Base-by-base conservation (phyloP, 2,797 vertebrate genomes). In the Ataeniobius toweri region DNA sequence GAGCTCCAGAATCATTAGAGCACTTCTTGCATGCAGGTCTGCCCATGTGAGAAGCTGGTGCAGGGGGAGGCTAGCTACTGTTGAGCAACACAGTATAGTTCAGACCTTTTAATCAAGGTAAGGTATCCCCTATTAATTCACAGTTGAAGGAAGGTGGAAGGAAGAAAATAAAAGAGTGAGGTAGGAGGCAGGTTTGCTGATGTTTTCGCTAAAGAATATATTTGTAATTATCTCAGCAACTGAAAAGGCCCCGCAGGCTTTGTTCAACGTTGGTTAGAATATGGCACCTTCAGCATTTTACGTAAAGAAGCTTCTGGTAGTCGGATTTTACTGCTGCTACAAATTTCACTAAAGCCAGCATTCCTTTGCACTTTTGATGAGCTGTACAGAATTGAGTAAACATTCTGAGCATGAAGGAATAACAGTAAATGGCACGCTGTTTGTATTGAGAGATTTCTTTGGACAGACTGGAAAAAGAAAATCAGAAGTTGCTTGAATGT, bases 1-100 rank as follows among this genome's bases (percentile, higher is more conserved):
- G 88, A 94, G 93, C 92, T 92, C 92, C 92, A 88, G 88, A 94
- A 94, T 95, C 94, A 94, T 95, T 95, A 94, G 92, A 94, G 92
- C 88, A 87, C 91, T 92, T 88, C 83, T 78, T 90, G 93, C 89
- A 92, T 89, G 90, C 91, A 92, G 93, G 92, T 93, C 93, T 91
- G 73, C 91, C 91, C 83, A 85, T 83, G 88, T 88, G 85, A 88
- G 89, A 89, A 87, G 80, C 82, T 87, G 79, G 82, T 22, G 88
- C 56, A 75, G 80, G 81, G 39, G 53, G 80, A 82, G 85, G 88
- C 84, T 80, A 39, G 81, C 78, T 83, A 83, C 85, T 83, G 73
- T 83, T 91, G 89, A 91, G 89, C 84, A 87, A 85, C 83, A 89
- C 87, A 74, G 87, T 86, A 78, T 88, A 86, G 88, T 86, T 82